Percentiles rank a stretch among this genome's conserved stretches.
phyloP scores from a whole-genome alignment of 2,888 invertebrate genomes.

The Apotomis turbidana region DNA sequence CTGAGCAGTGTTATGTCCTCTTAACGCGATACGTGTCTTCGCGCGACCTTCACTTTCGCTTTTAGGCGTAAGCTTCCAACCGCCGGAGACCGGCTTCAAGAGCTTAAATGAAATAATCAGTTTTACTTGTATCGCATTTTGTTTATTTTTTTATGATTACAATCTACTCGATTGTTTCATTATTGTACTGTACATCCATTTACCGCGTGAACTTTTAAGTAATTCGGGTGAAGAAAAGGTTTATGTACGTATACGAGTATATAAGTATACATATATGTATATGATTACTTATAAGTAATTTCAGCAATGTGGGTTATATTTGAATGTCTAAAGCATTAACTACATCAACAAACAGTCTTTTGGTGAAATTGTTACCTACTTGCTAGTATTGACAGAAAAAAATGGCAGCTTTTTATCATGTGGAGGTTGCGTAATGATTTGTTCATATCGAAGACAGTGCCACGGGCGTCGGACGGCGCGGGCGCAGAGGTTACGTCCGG shows the following conservation, averaged over 20 bases:
- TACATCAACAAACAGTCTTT: background rate
- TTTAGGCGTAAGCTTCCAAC: slow-evolving; percentile 45
- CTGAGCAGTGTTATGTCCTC: no score
- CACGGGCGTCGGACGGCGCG: slow-evolving; percentile 25
- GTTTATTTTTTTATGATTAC: background rate
- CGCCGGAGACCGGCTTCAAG: slow-evolving; percentile 15
- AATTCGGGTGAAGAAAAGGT: no score
- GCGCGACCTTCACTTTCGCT: slow-evolving; percentile 62
- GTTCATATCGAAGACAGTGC: slow-evolving; percentile 34
- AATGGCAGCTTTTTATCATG: slow-evolving; percentile 32
- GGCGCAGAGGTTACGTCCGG: slow-evolving; percentile 46
- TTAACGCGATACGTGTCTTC: slow-evolving; percentile 49
- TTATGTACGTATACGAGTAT: no score
- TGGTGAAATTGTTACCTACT: slow-evolving; percentile 30
- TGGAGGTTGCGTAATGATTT: slow-evolving; percentile 36
- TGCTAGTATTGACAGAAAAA: slow-evolving; percentile 30
- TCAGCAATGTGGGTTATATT: background rate
- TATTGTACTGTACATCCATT: no score
- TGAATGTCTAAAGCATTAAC: background rate
- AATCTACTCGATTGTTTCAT: no score
- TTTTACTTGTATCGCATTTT: background rate
- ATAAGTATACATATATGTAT: no score
- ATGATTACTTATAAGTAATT: background rate
- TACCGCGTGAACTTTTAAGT: no score
- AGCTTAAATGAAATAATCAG: slow-evolving; percentile 2